A percentile compares a stretch with the other conserved stretches of the same genome.
Conservation (phyloP, 2,888 invertebrate species). For the Rotaria sp. region DNA sequence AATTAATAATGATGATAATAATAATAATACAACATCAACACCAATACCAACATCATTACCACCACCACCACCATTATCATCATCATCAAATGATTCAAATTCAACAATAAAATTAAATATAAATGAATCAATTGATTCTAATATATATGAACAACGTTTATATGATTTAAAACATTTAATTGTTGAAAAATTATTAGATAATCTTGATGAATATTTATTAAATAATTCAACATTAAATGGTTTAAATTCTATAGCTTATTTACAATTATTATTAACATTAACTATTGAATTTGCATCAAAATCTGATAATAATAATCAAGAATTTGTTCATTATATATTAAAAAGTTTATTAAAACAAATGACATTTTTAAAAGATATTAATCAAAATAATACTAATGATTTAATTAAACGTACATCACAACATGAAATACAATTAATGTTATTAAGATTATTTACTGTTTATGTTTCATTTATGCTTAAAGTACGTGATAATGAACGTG, state of each 20-base stretch:
- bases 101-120: neutral
- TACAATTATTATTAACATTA: conserved; percentile 31
- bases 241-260: conserved; percentile 36
- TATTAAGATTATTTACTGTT: conserved; percentile 33
- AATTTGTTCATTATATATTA: conserved; percentile 28
- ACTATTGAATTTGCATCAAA: conserved; percentile 33
- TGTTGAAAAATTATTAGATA: conserved; percentile 1
- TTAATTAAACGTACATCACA: neutral
- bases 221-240: conserved; percentile 2
- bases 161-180: conserved; percentile 21
- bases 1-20: too few species aligned
- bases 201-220: neutral
- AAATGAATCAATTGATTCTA: neutral
- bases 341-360: conserved; percentile 30
- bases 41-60: neutral
- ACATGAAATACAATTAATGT: conserved; percentile 32
- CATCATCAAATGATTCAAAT: conserved; percentile 8
- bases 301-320: conserved; percentile 24
- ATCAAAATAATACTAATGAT: neutral
- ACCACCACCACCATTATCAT: neutral
- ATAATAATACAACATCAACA: neutral
- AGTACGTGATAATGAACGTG: conserved; percentile 17
- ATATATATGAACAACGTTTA: neutral
- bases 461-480: conserved; percentile 24
- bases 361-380: neutral